These are phyloP conservation scores for Standfussiana lucernea DNA, from an alignment of 2,888 invertebrate genomes.

Conservation along the genomic window DNA sequence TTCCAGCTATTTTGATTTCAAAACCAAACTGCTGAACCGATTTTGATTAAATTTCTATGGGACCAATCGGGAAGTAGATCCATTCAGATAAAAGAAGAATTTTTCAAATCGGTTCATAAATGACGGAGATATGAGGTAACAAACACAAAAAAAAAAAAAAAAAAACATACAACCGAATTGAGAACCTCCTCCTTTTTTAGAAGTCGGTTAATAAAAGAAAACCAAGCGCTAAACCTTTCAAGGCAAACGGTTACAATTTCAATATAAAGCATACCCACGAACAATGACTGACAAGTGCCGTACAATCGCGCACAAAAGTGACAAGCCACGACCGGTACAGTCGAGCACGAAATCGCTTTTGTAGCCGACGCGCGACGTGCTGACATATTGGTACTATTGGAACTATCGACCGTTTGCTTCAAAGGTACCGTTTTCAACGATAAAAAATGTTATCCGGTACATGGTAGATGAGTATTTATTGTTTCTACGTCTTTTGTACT, in stretches of 20 bases:
- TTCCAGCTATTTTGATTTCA: too few relatives aligned
- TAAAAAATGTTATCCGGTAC: constrained; percentile 57
- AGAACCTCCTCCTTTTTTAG: too few relatives aligned
- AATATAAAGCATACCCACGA: constrained; percentile 54
- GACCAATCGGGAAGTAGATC: too few relatives aligned
- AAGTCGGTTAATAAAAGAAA: constrained; percentile 10
- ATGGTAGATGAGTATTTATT: constrained; percentile 63
- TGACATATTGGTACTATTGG: constrained; percentile 64
- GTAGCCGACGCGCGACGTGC: constrained; percentile 55
- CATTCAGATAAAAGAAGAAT: too few relatives aligned
- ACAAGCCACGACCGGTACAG: constrained; percentile 63
- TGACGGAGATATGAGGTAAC: too few relatives aligned
- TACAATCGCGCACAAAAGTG: constrained; percentile 64
- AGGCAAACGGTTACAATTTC: constrained; percentile 47
- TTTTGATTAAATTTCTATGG: too few relatives aligned
- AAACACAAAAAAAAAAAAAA: too few relatives aligned
- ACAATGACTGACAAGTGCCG: constrained; percentile 56
- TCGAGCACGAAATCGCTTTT: constrained; percentile 69
- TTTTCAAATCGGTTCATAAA: too few relatives aligned
- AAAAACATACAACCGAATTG: too few relatives aligned
- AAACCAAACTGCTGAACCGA: too few relatives aligned
- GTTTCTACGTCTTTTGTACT: too few relatives aligned
- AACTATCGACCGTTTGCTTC: constrained; percentile 58
- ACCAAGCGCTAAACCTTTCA: neutral
- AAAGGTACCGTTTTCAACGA: constrained; percentile 53